Evolutionary conservation across 2,888 invertebrate genomes (phyloP), one percentile per base, ranked within the genome.

Genomic region (Gnatocerus cornutus): DNA sequence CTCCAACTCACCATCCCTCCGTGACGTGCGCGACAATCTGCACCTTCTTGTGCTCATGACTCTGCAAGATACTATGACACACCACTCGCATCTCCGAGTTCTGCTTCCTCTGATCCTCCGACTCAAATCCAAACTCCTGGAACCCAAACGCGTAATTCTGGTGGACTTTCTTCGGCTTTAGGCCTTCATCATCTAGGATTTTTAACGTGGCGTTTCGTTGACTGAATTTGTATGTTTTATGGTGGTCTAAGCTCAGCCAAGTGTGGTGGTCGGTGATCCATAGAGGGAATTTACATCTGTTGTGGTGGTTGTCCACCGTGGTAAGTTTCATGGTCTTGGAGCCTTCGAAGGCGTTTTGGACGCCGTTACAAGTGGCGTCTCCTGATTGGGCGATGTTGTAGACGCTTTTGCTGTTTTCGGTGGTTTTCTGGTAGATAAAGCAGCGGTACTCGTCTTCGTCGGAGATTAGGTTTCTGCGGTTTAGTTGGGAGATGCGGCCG

Each of bases 381-480:
- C 92, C 94, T 0, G 92, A 92, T 81, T 93, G 92, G 0, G 93
- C 92, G 0, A 93, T 89, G 71, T 88, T 87, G 81, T 92, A 93
- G 0, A 89, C 88, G 73, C 88, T 87, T 70, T 85, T 86, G 58
- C 87, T 87, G 0, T 88, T 87, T 62, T 84, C 84, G 1, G 76
- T 79, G 3, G 83, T 84, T 74, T 85, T 86, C 78, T 91, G 91
- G 85, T 93, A 93, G 70, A 95, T 90, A 85, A 95, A 95, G 79
- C 96, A 96, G 76, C 92, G 89, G 85, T 93, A 96, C 50, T 91
- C 90, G 77, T 93, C 93, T 79, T 93, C 94, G 76, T 92, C 91
- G 0, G 90, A 89, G 10, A 89, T 86, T 13, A 88, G 83, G 75
- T 87, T 71, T 10, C 71, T 21, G 30, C 90, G 84, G 78, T 88